A percentile compares a stretch with the other conserved stretches of the same genome.
Evolutionary conservation across 2,797 vertebrate genomes (phyloP).

Genomic region (Enteromius fasciolatus): DNA sequence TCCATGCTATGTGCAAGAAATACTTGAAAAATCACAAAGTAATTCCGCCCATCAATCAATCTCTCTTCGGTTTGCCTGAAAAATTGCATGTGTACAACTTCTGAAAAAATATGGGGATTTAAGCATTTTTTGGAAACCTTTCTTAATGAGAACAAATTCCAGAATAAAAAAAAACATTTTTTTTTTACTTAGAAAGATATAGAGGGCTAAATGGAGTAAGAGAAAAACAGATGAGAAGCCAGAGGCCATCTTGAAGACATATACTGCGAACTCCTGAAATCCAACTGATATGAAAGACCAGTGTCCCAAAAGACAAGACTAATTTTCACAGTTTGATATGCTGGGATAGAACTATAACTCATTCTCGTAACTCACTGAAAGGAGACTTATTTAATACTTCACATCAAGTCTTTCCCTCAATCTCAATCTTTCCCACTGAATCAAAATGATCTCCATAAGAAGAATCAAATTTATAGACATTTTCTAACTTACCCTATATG

Average conservation of each 20-base stretch:
- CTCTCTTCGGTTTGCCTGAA: neutral
- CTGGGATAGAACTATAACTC: slow-evolving; percentile 35
- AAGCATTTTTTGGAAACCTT: neutral
- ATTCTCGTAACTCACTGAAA: slow-evolving; percentile 18
- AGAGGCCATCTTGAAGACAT: slow-evolving; percentile 17
- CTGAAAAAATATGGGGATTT: slow-evolving; percentile 15
- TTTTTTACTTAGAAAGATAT: slow-evolving; percentile 1
- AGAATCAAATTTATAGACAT: slow-evolving; percentile 29
- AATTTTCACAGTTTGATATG: slow-evolving; percentile 49
- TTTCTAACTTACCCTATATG: neutral
- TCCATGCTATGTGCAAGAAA: neutral
- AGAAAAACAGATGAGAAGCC: neutral
- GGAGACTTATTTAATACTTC: slow-evolving; percentile 50
- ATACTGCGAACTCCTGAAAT: slow-evolving; percentile 23
- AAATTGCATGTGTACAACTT: neutral
- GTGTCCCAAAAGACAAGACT: slow-evolving; percentile 45
- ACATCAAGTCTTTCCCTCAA: slow-evolving; percentile 28
- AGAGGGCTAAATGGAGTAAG: slow-evolving; percentile 6
- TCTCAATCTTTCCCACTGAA: neutral
- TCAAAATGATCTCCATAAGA: slow-evolving; percentile 24
- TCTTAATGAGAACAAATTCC: neutral
- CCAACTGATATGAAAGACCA: slow-evolving; percentile 20
- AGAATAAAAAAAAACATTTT: neutral
- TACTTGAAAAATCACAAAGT: slow-evolving; percentile 3
- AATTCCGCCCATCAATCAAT: neutral